These are phyloP conservation scores for Andrena camellia DNA, from an alignment of 2,888 invertebrate species.

Conservation along the genomic window DNA sequence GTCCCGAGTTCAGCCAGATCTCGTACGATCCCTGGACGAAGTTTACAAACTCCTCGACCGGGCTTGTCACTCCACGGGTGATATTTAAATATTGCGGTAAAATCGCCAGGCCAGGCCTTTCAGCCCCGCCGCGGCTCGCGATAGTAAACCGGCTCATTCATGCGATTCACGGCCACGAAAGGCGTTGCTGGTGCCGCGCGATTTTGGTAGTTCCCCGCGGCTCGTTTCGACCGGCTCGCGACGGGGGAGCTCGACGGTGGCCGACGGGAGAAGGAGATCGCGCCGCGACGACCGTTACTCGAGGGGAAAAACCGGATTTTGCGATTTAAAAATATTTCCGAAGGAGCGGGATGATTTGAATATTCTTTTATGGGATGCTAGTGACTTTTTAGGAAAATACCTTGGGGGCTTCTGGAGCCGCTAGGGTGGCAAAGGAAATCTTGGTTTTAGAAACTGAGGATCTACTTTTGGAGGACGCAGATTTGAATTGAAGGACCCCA, in stretches of 20 bases:
- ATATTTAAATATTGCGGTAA: conserved; percentile 58
- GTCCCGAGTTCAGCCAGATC: conserved; percentile 75
- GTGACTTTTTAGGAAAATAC: too few relatives aligned
- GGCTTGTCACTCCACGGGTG: conserved; percentile 10
- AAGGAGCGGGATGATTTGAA: too few relatives aligned
- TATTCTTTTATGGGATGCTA: too few relatives aligned
- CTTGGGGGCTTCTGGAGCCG: too few relatives aligned
- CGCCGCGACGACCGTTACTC: not conserved
- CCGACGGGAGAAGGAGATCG: not conserved
- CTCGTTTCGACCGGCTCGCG: not conserved
- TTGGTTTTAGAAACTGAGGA: too few relatives aligned
- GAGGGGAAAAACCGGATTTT: too few relatives aligned
- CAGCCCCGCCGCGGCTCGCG: conserved; percentile 1
- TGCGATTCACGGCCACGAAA: not conserved
- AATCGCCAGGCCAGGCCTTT: conserved; percentile 38
- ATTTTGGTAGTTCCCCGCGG: not conserved
- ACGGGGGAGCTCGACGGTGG: not conserved
- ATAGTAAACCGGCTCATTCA: conserved; percentile 54
- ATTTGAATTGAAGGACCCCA: too few relatives aligned
- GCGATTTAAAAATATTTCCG: too few relatives aligned
- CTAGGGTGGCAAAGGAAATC: too few relatives aligned
- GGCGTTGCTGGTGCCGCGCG: not conserved
- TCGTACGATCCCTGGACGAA: conserved; percentile 63
- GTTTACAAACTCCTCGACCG: conserved; percentile 75
- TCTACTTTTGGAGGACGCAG: too few relatives aligned